These are phyloP conservation scores for Bufo gargarizans DNA, from an alignment of 2,113 vertebrate genomes.

Conservation along the genomic window DNA sequence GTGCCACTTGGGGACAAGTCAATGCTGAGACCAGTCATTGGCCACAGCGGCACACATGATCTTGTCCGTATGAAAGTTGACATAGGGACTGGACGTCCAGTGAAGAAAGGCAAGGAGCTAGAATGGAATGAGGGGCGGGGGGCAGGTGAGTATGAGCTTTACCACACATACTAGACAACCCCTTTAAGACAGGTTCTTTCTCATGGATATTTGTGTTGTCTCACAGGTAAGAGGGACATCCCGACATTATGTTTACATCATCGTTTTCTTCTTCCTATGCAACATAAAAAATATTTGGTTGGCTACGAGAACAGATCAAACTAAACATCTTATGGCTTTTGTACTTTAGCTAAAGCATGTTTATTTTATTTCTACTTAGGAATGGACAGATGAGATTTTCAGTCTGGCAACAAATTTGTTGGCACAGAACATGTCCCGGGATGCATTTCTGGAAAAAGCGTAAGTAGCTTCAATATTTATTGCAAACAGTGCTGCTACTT, in stretches of 20 bases:
- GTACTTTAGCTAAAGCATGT: slow-evolving; percentile 59
- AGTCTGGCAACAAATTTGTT: slow-evolving; percentile 91
- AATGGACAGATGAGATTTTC: slow-evolving; percentile 96
- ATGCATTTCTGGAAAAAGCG: slow-evolving; percentile 94
- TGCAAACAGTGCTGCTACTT: slow-evolving; percentile 63
- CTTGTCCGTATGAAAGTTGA: too few species aligned
- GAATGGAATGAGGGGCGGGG: too few species aligned
- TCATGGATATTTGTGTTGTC: not conserved
- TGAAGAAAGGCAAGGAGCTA: too few species aligned
- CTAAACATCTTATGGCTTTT: slow-evolving; percentile 37
- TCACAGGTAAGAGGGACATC: slow-evolving; percentile 11
- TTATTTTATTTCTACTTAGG: slow-evolving; percentile 75
- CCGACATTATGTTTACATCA: slow-evolving; percentile 9
- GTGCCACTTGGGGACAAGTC: too few species aligned
- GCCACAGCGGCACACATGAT: too few species aligned
- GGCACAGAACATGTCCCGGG: slow-evolving; percentile 96
- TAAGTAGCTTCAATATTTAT: slow-evolving; percentile 72
- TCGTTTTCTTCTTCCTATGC: slow-evolving; percentile 35
- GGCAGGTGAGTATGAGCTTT: too few species aligned
- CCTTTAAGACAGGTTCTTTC: not conserved
- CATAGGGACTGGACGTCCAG: too few species aligned
- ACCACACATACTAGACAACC: too few species aligned
- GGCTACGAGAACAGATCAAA: slow-evolving; percentile 59
- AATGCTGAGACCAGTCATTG: too few species aligned
- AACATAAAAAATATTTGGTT: slow-evolving; percentile 56